phyloP scores from a whole-genome alignment of 2,888 invertebrate genomes.

The Ormyrus nitidulus region DNA sequence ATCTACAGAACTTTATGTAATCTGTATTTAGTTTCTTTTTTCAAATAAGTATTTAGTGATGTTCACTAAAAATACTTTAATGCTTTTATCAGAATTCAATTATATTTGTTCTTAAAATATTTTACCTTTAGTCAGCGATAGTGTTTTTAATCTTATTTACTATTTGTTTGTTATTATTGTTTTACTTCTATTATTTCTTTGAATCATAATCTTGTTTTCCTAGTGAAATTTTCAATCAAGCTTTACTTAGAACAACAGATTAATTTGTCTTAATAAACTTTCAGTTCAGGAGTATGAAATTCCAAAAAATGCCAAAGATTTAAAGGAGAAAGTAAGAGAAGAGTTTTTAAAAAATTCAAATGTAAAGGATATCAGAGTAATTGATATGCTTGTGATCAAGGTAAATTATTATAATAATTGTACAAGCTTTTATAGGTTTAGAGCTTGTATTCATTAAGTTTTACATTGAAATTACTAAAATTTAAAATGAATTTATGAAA shows the following conservation, averaged over 20 bases:
- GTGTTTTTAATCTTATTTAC: not conserved
- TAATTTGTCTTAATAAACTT: slow-evolving; percentile 21
- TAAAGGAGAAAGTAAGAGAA: slow-evolving; percentile 85
- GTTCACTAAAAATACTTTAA: not conserved
- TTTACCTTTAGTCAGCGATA: not conserved
- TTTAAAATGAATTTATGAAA: not conserved
- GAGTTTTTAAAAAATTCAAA: slow-evolving; percentile 86
- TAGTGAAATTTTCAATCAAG: not conserved
- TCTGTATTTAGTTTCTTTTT: slow-evolving; percentile 38
- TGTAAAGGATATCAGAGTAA: slow-evolving; percentile 90
- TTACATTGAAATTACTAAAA: not conserved
- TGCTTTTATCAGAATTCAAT: not conserved
- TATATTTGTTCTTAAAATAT: not conserved
- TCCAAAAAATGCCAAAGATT: slow-evolving; percentile 83
- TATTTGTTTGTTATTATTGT: not conserved
- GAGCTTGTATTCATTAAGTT: not conserved
- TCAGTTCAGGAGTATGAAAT: slow-evolving; percentile 90
- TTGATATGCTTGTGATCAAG: slow-evolving; percentile 95
- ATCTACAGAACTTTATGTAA: slow-evolving; percentile 48
- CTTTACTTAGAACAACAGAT: not conserved
- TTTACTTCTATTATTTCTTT: not conserved
- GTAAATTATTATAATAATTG: slow-evolving; percentile 76
- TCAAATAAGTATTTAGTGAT: not conserved
- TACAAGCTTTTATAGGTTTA: slow-evolving; percentile 19
- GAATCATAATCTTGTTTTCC: not conserved